Evolutionary conservation across 2,113 vertebrate genomes (phyloP).

Genomic region (Noturus placidus): DNA sequence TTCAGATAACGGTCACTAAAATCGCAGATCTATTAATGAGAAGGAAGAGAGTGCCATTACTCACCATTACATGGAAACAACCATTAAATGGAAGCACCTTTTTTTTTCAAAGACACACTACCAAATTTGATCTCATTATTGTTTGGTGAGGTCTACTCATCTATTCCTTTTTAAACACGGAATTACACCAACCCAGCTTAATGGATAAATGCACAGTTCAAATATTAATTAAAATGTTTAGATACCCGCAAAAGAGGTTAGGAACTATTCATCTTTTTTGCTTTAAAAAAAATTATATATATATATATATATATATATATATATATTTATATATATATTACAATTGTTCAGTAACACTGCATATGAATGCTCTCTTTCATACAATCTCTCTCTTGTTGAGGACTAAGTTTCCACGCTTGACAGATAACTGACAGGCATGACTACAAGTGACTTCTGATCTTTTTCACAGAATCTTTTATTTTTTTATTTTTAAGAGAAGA

Average conservation of each 20-base stretch:
- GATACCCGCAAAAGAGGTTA: neutral
- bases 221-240: neutral
- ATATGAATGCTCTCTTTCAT: neutral
- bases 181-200: neutral
- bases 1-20: neutral
- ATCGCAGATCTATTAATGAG: neutral
- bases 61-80: neutral
- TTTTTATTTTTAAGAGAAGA: neutral
- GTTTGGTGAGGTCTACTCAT: neutral
- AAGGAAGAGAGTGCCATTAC: neutral
- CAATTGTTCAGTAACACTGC: neutral
- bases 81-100: no score
- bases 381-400: neutral
- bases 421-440: slow-evolving; percentile 45
- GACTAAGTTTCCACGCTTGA: neutral
- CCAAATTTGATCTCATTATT: neutral
- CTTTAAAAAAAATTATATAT: no score
- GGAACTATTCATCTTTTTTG: neutral
- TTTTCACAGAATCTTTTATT: neutral
- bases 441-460: slow-evolving; percentile 16
- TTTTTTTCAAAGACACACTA: neutral
- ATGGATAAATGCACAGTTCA: neutral
- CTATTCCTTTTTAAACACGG: neutral
- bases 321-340: neutral
- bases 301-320: no score